Evolutionary conservation across 2,113 vertebrate genomes (phyloP), one percentile per base, ranked within the genome.

Genomic region (Pelodiscus sinensis): DNA sequence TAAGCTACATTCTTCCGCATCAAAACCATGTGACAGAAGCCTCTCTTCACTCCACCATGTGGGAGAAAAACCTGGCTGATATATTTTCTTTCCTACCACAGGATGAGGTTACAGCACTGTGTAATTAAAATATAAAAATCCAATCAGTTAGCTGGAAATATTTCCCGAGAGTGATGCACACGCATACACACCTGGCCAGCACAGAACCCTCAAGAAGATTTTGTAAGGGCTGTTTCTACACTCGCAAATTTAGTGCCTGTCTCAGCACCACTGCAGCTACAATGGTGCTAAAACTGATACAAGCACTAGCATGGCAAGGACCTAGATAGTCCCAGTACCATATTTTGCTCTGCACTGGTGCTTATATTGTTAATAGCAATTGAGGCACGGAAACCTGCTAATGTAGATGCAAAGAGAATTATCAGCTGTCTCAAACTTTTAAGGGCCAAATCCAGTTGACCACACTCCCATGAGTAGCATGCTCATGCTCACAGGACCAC

Each of bases 401-500:
- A 10, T 27, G 12, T 2, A 13, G 80, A n/a, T 0, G 0, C 31
- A 79, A 1, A 7, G 35, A 12, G 38, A 54, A 31, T 1, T 6
- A 12, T 1, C 16, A 27, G 16, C 27, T 1, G 2, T 2, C 4
- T 15, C 3, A 86, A 7, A 0, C 3, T 0, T 2, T 19, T 0
- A 38, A 62, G 77, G 5, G 13, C 68, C 65, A 82, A 9, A 71
- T 15, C 2, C 71, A 25, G 52, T 7, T 24, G 58, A 50, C 44
- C 56, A 2, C 10, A 35, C 31, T 4, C 22, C 1, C 0, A 22
- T 0, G 4, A 91, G 4, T 0, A 5, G 38, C 0, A 2, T 77
- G 65, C 79, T 50, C 68, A 21, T 19, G 15, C 57, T 0, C n/a
- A 2, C 31, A 1, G 81, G 44, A 22, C 0, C 24, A 0, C 29